Evolutionary conservation across 1,140 invertebrate species (phyloP), one percentile per base, ranked within the genome.

Genomic region (Manduca sexta): DNA sequence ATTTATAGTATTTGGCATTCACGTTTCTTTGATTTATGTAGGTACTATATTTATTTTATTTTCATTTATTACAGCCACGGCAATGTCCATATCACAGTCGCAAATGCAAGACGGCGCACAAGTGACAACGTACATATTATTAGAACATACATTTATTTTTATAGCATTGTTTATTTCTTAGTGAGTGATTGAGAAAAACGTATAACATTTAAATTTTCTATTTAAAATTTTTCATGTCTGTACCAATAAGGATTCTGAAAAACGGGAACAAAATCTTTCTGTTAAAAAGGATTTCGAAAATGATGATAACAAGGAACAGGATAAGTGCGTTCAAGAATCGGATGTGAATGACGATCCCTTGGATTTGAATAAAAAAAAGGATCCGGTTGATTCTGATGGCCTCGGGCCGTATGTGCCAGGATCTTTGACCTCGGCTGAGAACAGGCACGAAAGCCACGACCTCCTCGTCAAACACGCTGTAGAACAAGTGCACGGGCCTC

Each of bases 401-500:
- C 55, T 74, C 26, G 72, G 70, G 1, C 78, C 84, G 38, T 91
- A 91, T 40, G 71, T 89, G 4, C 89, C 90, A 0, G 90, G 90
- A 10, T 81, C 88, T 34, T 60, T 88, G n/a, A 91, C 89, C 0
- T 86, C 89, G 14, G 69, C 83, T 14, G 71, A 88, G 16, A 72
- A 88, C 47, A 83, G 88, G 45, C 79, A 89, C 42, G 74, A 86
- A 8, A 87, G 72, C 30, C 82, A 89, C 35, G 73, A 88, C 15
- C 47, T 80, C 17, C 56, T 89, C 45, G 68, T 87, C 5, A 83
- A 88, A 52, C 74, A 86, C 17, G 76, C 79, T 11, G 61, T 84
- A 2, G 79, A 86, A 57, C 46, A 82, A 59, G 43, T 80, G 3
- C 83, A 86, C 45, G 80, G 80, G 5, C 79, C 74, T 15, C 77